Evolutionary conservation across 2,888 invertebrate genomes (phyloP), one percentile per base, ranked within the genome.

Genomic region (Polietes domitor): DNA sequence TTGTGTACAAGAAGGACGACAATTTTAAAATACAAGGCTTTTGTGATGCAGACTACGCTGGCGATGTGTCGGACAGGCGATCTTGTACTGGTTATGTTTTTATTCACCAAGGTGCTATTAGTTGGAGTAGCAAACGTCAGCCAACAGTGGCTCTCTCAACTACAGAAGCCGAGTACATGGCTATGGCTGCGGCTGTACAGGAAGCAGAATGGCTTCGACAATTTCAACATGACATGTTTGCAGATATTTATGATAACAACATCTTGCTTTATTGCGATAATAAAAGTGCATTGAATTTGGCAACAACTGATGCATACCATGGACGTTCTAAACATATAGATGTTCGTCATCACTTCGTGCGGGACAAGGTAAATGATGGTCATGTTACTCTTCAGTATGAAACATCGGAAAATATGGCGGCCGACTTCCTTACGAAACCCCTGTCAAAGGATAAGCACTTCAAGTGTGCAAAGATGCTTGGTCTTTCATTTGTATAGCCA

Each of bases 21-120:
- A 73, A 68, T n/a, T n/a, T n/a, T n/a, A 21, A 41, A 32, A 21
- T 24, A 74, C 15, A 77, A 71, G 61, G 73, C 68, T 19, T 85
- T 41, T 70, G 80, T 65, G 10, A 82, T 32, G 82, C 80, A 7
- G 82, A 84, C 41, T 80, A 77, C 77, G 85, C 65, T 21, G 77
- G 80, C 24, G 26, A 65, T 55, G 12, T 47, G 3, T 17, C 63
- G 5, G 77, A 78, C n/a, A 55, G 80, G 12, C 82, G 65, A 41
- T 85, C 74, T 9, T 85, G 82, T 55, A 70, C 85, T 10, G 79
- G 80, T 2, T 82, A 74, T 70, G 55, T 28, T n/a, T 79, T 82
- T 61, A 9, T 73, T 10, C 4, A 74, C 19, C 79, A 43, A 37
- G 73, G 79, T 43, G 75, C 58, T 32, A 71, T 81, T 10, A 72